These are phyloP conservation scores for Osmerus eperlanus DNA, from an alignment of 2,113 vertebrate species.

Conservation along the genomic window DNA sequence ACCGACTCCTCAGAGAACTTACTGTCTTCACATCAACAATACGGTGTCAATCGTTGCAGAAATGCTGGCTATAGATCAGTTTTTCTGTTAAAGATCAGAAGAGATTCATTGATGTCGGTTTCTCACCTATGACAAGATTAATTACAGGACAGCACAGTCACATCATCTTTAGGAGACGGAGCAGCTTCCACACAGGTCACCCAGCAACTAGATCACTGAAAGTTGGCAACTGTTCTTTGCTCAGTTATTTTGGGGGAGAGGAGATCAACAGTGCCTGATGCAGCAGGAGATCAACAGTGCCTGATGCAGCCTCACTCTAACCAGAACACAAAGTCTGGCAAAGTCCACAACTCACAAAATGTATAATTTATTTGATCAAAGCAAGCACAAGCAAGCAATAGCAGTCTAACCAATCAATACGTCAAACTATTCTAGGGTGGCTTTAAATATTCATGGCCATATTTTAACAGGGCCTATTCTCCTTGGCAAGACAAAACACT, in stretches of 20 bases:
- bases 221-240: slow-evolving; percentile 8
- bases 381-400: slow-evolving; percentile 36
- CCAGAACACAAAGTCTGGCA: background rate
- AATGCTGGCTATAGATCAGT: slow-evolving; percentile 25
- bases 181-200: slow-evolving; percentile 6
- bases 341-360: slow-evolving; percentile 12
- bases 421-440: slow-evolving; percentile 13
- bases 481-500: slow-evolving; percentile 18
- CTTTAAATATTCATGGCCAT: slow-evolving; percentile 22
- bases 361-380: slow-evolving; percentile 37
- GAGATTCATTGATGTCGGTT: background rate
- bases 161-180: background rate
- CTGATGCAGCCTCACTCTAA: slow-evolving; percentile 9
- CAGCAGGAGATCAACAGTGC: slow-evolving; percentile 18
- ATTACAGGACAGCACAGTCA: slow-evolving; percentile 13
- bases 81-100: background rate
- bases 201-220: slow-evolving; percentile 8
- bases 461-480: slow-evolving; percentile 29
- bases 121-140: background rate
- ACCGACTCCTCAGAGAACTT: slow-evolving; percentile 11
- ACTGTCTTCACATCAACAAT: slow-evolving; percentile 18
- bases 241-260: slow-evolving; percentile 18
- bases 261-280: slow-evolving; percentile 16
- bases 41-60: slow-evolving; percentile 9
- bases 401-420: background rate